Base-by-base conservation (phyloP, 1,140 invertebrate genomes). In the Helicoverpa zea region DNA sequence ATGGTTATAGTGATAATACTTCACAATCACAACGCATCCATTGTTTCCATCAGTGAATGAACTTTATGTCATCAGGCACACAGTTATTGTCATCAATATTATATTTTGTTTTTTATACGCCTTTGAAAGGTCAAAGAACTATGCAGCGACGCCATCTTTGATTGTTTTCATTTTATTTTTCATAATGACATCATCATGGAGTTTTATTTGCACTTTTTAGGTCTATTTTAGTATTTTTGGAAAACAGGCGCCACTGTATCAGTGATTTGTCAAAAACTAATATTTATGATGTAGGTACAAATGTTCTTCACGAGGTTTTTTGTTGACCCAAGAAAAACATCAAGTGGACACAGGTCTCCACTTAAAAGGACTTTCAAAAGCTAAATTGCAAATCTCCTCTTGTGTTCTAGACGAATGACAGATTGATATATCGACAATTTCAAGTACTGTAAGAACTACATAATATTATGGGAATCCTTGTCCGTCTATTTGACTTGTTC, bases 11-110 rank as follows among this genome's bases (percentile, higher is more conserved):
- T 85, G 88, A 90, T 90, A 90, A 86, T 70, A 75, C 51, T 82
- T 80, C 63, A 82, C 74, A 58, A 73, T 80, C 63, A 82, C 74
- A 58, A 73, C 12, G 47, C 70, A 73, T 73, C 84, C 84, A 86
- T 89, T 90, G 89, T 89, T 89, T 84, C 80, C 73, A 75, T 56
- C 83, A 88, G 88, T 88, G 84, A 90, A 89, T 82, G 89, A 85
- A 89, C 88, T 89, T 86, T 86, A 75, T 73, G 70, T 73, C 70
- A 73, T 56, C 54, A 43, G 30, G 35, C 13, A 43, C 35, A 49
- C 23, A 43, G 52, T 72, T 56, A 56, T 73, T 35, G 54, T 58
- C 70, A 73, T 73, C 30, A 73, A 73, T 68, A 68, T 49, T 68
- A 4, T 68, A 23, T 68, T 68, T 68, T 68, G 35, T 35, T 66